phyloP scores from a whole-genome alignment of 2,113 vertebrate species.

The Nycticryphes semicollaris region DNA sequence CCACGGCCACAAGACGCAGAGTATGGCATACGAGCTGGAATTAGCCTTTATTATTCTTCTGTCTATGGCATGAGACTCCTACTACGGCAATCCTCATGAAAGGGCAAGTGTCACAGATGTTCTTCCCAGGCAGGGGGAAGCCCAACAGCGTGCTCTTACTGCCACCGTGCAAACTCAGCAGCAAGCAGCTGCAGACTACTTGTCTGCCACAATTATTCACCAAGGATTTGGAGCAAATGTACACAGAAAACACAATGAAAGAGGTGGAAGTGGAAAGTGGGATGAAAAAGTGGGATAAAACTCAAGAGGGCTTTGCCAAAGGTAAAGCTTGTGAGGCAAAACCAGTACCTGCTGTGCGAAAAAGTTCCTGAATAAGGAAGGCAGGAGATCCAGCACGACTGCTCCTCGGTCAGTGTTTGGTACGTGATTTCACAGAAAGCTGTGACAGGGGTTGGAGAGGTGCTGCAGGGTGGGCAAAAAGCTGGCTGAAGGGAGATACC shows the following conservation, averaged over 20 bases:
- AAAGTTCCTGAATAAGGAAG: neutral
- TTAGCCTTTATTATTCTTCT: neutral
- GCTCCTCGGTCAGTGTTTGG: neutral
- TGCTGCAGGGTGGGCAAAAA: neutral
- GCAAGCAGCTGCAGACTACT: neutral
- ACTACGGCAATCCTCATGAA: neutral
- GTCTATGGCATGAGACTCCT: neutral
- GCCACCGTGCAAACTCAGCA: neutral
- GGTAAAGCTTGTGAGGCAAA: neutral
- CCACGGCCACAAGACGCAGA: fast-evolving
- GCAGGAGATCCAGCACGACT: neutral
- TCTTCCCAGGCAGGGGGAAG: neutral
- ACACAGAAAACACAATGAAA: neutral
- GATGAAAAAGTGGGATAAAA: neutral
- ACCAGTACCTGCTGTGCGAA: neutral
- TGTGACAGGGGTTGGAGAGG: neutral
- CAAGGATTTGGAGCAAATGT: neutral
- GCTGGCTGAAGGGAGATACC: neutral
- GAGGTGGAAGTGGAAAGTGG: neutral
- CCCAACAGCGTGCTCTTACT: neutral
- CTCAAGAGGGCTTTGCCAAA: neutral
- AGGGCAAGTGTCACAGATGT: neutral
- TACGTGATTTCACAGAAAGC: neutral
- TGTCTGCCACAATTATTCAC: neutral
- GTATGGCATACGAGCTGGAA: neutral